A percentile compares a stretch with the other conserved stretches of the same genome.
Evolutionary conservation across 2,797 vertebrate species (phyloP).

Genomic region (Holocentrus rufus): DNA sequence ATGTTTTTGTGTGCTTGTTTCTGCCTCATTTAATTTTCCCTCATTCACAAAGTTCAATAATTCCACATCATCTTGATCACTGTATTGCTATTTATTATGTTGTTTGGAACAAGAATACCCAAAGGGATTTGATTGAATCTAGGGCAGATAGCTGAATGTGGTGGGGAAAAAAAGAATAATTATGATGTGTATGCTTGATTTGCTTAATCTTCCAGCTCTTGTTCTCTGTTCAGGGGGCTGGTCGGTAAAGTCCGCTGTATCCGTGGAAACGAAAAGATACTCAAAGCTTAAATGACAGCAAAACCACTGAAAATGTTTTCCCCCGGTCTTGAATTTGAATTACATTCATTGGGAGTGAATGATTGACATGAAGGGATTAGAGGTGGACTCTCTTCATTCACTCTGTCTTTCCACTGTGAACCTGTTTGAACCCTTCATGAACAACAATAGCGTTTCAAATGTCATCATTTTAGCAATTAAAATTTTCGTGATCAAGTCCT

Average conservation of each 20-base stretch:
- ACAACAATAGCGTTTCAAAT: no score
- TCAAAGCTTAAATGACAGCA: no score
- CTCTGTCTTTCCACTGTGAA: no score
- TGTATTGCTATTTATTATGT: constrained; percentile 33
- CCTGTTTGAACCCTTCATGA: no score
- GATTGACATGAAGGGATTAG: neutral
- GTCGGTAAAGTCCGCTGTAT: neutral
- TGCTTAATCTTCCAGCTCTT: constrained; percentile 12
- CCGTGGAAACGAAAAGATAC: neutral
- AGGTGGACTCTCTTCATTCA: neutral
- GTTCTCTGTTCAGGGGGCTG: constrained; percentile 3
- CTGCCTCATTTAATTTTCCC: neutral
- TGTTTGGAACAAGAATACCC: constrained; percentile 32
- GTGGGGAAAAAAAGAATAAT: neutral
- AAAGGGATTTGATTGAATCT: constrained; percentile 45
- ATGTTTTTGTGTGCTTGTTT: neutral
- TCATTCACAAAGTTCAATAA: constrained; percentile 10
- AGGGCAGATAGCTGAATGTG: constrained; percentile 24
- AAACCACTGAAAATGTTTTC: neutral
- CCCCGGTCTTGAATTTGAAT: neutral
- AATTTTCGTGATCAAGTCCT: no score
- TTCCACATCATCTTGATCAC: constrained; percentile 11
- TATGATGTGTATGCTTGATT: neutral
- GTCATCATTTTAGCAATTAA: no score
- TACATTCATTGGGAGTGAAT: neutral